phyloP scores from a whole-genome alignment of 1,140 invertebrate genomes.

The Akabosia matsudoensis region DNA sequence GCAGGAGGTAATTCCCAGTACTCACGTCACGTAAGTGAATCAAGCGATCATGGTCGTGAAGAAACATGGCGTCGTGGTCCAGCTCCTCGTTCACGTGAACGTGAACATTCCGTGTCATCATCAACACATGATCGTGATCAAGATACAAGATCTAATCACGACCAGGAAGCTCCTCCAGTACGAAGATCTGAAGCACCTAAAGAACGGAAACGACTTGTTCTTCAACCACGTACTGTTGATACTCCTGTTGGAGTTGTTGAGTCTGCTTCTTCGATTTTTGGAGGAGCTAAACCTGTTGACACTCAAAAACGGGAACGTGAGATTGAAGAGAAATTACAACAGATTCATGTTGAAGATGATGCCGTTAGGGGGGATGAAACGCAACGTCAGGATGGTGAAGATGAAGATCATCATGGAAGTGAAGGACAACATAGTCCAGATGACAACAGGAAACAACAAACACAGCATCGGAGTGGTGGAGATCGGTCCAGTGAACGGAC shows the following conservation, averaged over 20 bases:
- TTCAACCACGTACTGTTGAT: slow-evolving; percentile 45
- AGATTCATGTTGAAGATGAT: background rate
- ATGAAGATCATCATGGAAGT: no score
- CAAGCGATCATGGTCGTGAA: background rate
- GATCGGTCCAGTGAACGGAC: no score
- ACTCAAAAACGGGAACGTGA: slow-evolving; percentile 75
- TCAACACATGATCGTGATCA: slow-evolving; percentile 52
- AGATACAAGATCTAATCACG: slow-evolving; percentile 33
- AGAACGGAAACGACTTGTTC: slow-evolving; percentile 41
- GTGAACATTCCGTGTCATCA: slow-evolving; percentile 68
- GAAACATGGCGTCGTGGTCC: background rate
- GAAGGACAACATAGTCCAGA: no score
- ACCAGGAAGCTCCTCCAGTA: slow-evolving; percentile 31
- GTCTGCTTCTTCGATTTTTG: slow-evolving; percentile 72
- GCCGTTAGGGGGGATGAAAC: background rate
- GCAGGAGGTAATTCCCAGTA: slow-evolving; percentile 47
- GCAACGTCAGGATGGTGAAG: no score
- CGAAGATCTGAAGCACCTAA: background rate
- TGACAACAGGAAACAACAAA: no score
- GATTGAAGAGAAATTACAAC: slow-evolving; percentile 63
- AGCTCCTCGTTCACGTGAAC: background rate
- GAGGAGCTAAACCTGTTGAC: slow-evolving; percentile 88
- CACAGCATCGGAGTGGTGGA: no score
- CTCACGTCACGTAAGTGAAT: background rate
- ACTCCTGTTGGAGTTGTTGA: slow-evolving; percentile 50